Base-by-base conservation (phyloP, 2,797 vertebrate genomes). In the Cynodonichthys magdalenae region DNA sequence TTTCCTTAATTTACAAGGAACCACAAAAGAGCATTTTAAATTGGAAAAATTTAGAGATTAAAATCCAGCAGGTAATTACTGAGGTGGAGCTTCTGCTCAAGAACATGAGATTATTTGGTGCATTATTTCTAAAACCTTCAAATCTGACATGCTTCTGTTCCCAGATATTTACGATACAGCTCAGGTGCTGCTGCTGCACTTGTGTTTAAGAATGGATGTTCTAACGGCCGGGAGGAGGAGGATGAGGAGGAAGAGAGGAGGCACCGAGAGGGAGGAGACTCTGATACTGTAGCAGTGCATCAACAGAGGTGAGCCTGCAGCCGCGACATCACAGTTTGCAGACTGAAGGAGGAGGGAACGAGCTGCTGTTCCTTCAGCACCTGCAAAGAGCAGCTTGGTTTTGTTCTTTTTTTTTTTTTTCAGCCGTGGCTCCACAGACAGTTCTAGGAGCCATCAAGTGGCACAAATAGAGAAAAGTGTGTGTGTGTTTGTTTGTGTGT, bases 191-290 rank as follows among this genome's bases (percentile, higher is more conserved):
- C 59, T 49, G 34, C 59, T 74, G 74, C 67, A 62, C 71, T 82
- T 47, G 67, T 82, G 82, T 87, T 90, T 85, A 84, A 81, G 83
- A 84, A 87, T 87, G 82, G 81, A 89, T 85, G 77, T 83, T 82
- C 85, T 85, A 83, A 89, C 82, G 80, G 74, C 63, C 77, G 73
- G 71, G 20, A 76, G 71, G 44, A 58, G 70, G 27, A 73, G 71
- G 55, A 53, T 54, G 75, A 47, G 63, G 36, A 41, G 53, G 54
- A 46, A 3, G 24, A 15, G 7, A 15, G 42, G 19, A 29, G 20
- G 27, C 7, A 36, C 34, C 9, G 59, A 18, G 11, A 18, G 36
- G 50, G 59, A 59, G 66, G 73, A 63, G 76, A 66, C 53, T 54
- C 45, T 68, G 76, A 74, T 74, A 61, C 79, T 87, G 86, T 82